phyloP scores from a whole-genome alignment of 2,797 vertebrate species.

The Hafferia zeledoni region DNA sequence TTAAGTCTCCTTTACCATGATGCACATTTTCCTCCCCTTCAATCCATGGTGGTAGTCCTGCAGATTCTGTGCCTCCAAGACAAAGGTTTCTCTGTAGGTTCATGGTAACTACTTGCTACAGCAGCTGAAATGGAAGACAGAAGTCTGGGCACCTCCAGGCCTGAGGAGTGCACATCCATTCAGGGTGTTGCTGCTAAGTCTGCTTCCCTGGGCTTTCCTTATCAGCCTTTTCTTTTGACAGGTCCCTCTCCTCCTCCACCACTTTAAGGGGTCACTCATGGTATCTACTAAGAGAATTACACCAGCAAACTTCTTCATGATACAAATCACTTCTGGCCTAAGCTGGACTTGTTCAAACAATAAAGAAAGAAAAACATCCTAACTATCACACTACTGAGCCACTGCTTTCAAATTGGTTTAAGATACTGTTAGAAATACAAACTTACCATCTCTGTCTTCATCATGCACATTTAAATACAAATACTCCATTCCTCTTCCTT shows the following conservation, averaged over 20 bases:
- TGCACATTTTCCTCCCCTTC: not conserved
- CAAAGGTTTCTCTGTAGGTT: not conserved
- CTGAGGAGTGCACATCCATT: not conserved
- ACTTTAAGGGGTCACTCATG: not conserved
- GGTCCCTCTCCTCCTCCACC: not conserved
- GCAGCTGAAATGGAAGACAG: not conserved
- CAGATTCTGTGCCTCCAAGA: not conserved
- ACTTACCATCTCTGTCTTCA: slow-evolving; percentile 95
- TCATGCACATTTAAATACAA: slow-evolving; percentile 97
- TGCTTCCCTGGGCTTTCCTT: not conserved
- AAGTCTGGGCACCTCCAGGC: not conserved
- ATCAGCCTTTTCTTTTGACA: not conserved
- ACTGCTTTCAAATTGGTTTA: not conserved
- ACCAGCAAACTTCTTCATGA: not conserved
- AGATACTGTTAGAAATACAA: not conserved
- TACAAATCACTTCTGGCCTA: not conserved
- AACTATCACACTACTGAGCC: not conserved
- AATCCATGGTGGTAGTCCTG: not conserved
- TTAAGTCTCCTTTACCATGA: not conserved
- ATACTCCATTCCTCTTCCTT: slow-evolving; percentile 97
- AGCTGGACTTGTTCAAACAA: not conserved
- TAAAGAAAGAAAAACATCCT: not conserved
- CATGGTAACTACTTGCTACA: not conserved
- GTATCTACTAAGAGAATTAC: not conserved
- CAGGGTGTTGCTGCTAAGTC: not conserved